A percentile compares a stretch with the other conserved stretches of the same genome.
phyloP scores from a whole-genome alignment of 2,888 invertebrate genomes.

The Chymomyza fuscimana region DNA sequence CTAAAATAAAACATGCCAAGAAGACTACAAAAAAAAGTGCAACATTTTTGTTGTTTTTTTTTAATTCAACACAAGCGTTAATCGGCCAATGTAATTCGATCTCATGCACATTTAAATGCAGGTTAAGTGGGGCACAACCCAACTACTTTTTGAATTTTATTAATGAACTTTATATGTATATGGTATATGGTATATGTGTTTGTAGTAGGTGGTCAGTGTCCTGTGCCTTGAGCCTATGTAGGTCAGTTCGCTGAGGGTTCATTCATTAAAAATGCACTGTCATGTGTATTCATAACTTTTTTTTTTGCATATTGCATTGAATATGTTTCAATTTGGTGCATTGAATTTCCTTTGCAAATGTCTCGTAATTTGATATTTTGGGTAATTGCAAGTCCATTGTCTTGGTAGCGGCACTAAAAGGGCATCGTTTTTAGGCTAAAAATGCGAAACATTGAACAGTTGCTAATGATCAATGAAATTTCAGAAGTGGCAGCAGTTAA shows the following conservation, averaged over 20 bases:
- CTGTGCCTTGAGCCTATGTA: conserved; percentile 2
- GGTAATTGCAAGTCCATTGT: conserved; percentile 40
- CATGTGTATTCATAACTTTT: conserved; percentile 16
- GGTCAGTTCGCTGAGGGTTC: conserved; percentile 37
- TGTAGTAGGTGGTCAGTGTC: conserved; percentile 3
- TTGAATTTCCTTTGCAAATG: conserved; percentile 69
- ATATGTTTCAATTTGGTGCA: conserved; percentile 40
- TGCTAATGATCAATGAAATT: background rate
- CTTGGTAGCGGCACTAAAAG: background rate
- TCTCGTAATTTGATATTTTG: conserved; percentile 59
- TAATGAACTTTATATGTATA: conserved; percentile 30
- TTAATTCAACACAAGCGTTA: conserved; percentile 78
- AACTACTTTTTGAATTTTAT: conserved; percentile 33
- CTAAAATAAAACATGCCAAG: background rate
- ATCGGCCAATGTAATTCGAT: conserved; percentile 69
- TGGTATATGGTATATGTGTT: background rate
- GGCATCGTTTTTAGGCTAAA: background rate
- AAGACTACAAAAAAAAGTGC: conserved; percentile 63
- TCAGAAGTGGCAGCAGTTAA: background rate
- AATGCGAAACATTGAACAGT: background rate
- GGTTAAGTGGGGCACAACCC: conserved; percentile 57
- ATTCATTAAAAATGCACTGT: conserved; percentile 30
- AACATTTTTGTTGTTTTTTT: conserved; percentile 63
- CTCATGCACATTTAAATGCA: conserved; percentile 48
- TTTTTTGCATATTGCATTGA: conserved; percentile 40